A percentile compares a stretch with the other conserved stretches of the same genome.
phyloP scores from a whole-genome alignment of 2,797 vertebrate species.

The Toxotes lorentzi region DNA sequence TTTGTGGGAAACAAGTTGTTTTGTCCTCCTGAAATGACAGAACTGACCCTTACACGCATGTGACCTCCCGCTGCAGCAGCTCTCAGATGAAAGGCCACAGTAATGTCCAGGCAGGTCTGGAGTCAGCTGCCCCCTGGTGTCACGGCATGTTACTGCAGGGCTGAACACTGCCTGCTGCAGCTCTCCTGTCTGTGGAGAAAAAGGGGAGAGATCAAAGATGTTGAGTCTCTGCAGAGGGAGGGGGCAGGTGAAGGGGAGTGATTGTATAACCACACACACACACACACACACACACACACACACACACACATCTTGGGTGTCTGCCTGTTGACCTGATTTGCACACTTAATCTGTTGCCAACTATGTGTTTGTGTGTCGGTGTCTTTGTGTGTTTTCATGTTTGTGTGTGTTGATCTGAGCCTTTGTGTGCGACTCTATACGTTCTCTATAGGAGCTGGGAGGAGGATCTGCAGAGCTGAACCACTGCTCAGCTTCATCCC shows the following conservation, averaged over 20 bases:
- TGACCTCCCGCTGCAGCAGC: background rate
- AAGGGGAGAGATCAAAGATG: conserved; percentile 6
- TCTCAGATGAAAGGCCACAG: background rate
- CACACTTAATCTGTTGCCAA: background rate
- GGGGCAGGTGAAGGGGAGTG: background rate
- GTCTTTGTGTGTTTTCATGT: background rate
- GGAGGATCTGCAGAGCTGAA: conserved; percentile 46
- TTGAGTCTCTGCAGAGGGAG: background rate
- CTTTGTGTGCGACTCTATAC: conserved; percentile 7
- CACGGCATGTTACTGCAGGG: conserved; percentile 24
- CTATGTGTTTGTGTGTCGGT: conserved; percentile 1
- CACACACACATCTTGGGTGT: conserved; percentile 30
- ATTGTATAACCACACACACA: background rate
- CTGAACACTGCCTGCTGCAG: background rate
- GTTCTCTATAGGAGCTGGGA: conserved; percentile 44
- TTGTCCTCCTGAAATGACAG: background rate
- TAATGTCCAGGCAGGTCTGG: conserved; percentile 28
- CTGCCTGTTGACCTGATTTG: conserved; percentile 8
- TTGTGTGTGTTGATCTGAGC: background rate
- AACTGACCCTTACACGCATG: background rate
- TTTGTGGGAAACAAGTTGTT: too few relatives aligned
- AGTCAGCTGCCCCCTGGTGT: conserved; percentile 65
- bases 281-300: conserved; percentile 34
- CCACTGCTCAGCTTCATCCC: conserved; percentile 28
- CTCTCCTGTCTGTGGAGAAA: background rate